Base-by-base conservation (phyloP, 2,113 vertebrate genomes). In the Caranx melampygus region DNA sequence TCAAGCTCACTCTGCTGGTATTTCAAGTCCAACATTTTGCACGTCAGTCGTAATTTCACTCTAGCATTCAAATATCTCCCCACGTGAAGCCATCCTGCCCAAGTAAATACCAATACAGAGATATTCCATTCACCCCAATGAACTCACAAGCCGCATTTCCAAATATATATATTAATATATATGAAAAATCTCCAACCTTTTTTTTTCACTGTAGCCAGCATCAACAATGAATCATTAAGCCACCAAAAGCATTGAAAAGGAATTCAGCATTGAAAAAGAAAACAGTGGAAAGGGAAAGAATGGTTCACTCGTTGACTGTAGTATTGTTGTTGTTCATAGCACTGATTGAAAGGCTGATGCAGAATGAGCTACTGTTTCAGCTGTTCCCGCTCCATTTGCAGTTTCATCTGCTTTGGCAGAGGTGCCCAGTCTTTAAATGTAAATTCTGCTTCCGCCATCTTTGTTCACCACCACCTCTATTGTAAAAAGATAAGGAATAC, bases 231-330 rank as follows among this genome's bases (percentile, higher is more conserved):
- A 87, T 92, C 90, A 92, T 91, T 89, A 91, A 90, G 88, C 91
- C 93, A 94, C 91, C 92, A 81, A 89, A 93, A 92, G 90, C 92
- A 71, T 87, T 87, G 84, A 90, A 93, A 93, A 93, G 72, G 77
- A 91, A 91, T 55, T 87, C 73, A 91, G 91, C 91, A 88, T 84
- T 86, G 68, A 87, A 85, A 88, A 92, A 88, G 70, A 86, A 91
- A 91, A 91, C 63, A 80, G 79, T 87, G 88, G 55, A 74, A 92
- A 91, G 93, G 87, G 87, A 92, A 93, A 93, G 90, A 92, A 94
- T 88, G 91, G 91, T 90, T 92, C 78, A 87, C 86, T 79, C 42
- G 31, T 34, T 65, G 33, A 51, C 40, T 0, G 10, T 33, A 42
- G 34, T 64, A 21, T 45, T 65, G 20, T 61, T 14, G 6, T 76